Evolutionary conservation across 2,797 vertebrate species (phyloP).

Genomic region (Sebastes iracundus): DNA sequence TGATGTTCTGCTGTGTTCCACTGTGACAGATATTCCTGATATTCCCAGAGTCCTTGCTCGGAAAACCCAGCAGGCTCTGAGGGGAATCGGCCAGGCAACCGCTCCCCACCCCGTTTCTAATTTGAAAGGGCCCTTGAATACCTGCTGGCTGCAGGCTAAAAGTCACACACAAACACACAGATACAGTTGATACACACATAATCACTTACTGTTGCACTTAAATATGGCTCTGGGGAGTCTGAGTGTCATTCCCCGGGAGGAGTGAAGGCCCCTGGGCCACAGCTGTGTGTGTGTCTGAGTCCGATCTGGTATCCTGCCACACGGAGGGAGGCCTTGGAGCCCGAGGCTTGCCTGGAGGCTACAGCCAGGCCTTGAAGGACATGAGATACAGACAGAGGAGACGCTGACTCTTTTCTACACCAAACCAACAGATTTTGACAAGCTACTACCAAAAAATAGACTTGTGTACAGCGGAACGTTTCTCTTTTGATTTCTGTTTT

Average conservation of each 20-base stretch:
- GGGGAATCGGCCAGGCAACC: slow-evolving; percentile 83
- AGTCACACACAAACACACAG: slow-evolving; percentile 75
- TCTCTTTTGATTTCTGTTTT: slow-evolving; percentile 16
- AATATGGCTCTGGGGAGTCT: slow-evolving; percentile 69
- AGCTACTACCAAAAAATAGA: background rate
- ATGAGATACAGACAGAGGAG: slow-evolving; percentile 49
- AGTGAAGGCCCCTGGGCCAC: slow-evolving; percentile 61
- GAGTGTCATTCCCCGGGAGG: slow-evolving; percentile 62
- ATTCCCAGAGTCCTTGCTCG: slow-evolving; percentile 81
- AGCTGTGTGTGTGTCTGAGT: slow-evolving; percentile 73
- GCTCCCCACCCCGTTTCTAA: slow-evolving; percentile 82
- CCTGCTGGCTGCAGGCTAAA: slow-evolving; percentile 90
- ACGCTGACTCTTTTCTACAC: slow-evolving; percentile 28
- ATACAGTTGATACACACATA: slow-evolving; percentile 53
- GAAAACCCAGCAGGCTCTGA: slow-evolving; percentile 80
- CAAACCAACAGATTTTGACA: slow-evolving; percentile 21
- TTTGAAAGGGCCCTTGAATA: slow-evolving; percentile 91
- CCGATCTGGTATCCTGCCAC: slow-evolving; percentile 77
- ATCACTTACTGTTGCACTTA: slow-evolving; percentile 66
- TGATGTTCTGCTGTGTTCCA: slow-evolving; percentile 82
- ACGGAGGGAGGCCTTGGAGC: slow-evolving; percentile 65
- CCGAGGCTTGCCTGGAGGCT: slow-evolving; percentile 72
- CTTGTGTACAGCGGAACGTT: background rate
- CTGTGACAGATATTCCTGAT: slow-evolving; percentile 90
- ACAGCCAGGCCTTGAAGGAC: slow-evolving; percentile 70